phyloP scores from a whole-genome alignment of 2,888 invertebrate genomes.

The Apamea sordens region DNA sequence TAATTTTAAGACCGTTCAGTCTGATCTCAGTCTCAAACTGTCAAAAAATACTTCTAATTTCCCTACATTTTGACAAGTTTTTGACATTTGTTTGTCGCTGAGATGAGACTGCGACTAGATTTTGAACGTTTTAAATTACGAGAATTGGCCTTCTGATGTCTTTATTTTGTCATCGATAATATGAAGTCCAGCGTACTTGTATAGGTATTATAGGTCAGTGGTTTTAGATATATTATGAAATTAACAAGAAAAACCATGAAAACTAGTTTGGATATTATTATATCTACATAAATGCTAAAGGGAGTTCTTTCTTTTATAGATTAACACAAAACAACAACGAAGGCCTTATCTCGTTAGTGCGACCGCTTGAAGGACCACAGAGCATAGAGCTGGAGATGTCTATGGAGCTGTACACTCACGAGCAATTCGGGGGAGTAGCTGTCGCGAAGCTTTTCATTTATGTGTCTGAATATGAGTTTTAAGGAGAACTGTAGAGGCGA shows the following conservation, averaged over 20 bases:
- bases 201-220: no score
- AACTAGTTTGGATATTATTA: no score
- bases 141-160: no score
- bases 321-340: conserved; percentile 91
- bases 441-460: conserved; percentile 96
- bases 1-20: no score
- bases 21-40: no score
- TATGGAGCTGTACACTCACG: conserved; percentile 95
- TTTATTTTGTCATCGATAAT: no score
- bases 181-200: no score
- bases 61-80: no score
- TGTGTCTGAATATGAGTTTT: conserved; percentile 95
- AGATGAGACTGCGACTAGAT: no score
- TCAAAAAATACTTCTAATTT: no score
- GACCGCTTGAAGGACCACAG: conserved; percentile 95
- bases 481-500: conserved; percentile 41
- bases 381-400: conserved; percentile 96
- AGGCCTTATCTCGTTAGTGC: conserved; percentile 94
- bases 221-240: neutral
- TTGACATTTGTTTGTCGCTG: no score
- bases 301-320: conserved; percentile 76
- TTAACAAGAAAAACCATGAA: neutral
- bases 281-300: neutral
- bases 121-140: no score
- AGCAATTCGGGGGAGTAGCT: conserved; percentile 94